Percentiles rank a stretch among this genome's conserved stretches.
Conservation (phyloP, 2,113 vertebrate species). For the Turdus rufiventris region DNA sequence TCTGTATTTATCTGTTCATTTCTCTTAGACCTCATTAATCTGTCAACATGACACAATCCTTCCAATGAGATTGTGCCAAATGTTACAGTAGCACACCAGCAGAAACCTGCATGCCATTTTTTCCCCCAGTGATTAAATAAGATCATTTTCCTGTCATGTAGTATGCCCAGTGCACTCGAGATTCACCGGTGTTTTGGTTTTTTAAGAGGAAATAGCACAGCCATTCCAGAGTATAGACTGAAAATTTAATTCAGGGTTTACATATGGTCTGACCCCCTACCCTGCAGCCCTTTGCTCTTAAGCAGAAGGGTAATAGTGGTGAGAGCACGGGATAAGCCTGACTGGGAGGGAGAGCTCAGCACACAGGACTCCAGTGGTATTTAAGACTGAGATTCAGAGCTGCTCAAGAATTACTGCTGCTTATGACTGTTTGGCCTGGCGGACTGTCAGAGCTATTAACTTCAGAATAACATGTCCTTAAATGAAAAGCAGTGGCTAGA, state of each 20-base stretch:
- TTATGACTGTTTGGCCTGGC: conserved; percentile 71
- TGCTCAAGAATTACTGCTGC: conserved; percentile 69
- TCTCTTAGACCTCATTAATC: conserved; percentile 28
- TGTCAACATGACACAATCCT: conserved; percentile 23
- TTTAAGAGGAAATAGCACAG: not conserved
- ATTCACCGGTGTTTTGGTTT: not conserved
- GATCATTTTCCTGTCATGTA: conserved; percentile 27
- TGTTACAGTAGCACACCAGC: conserved; percentile 18
- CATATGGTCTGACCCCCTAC: not conserved
- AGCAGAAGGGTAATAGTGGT: not conserved
- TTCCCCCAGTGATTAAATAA: conserved; percentile 25
- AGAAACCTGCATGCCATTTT: not conserved
- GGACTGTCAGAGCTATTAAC: conserved; percentile 71
- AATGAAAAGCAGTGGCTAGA: not conserved
- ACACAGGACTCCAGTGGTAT: conserved; percentile 15
- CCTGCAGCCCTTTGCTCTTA: not conserved
- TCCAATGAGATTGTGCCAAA: conserved; percentile 23
- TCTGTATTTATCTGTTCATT: not conserved
- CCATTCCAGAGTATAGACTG: not conserved
- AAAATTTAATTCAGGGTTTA: conserved; percentile 23
- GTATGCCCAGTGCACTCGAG: not conserved
- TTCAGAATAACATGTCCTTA: conserved; percentile 62
- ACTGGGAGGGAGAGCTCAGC: conserved; percentile 8
- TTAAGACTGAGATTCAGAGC: conserved; percentile 63
- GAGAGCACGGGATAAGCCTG: not conserved